Conservation (phyloP, 1,140 invertebrate species). For the Drosophila oshimai region DNA sequence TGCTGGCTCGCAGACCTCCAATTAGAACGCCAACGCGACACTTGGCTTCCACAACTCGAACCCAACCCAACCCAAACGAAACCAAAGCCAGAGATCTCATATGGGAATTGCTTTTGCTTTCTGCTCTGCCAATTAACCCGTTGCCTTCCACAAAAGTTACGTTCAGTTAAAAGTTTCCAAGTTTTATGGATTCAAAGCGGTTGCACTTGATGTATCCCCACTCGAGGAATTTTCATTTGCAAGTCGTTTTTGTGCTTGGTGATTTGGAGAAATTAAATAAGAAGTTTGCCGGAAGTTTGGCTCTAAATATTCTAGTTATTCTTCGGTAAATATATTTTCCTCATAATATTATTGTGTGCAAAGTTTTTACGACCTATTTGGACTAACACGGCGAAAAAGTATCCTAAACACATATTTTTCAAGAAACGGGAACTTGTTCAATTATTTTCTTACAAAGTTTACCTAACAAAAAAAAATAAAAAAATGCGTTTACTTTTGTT, state of each 20-base stretch:
- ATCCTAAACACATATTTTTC: too few relatives aligned
- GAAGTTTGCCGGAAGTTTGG: slow-evolving; percentile 1
- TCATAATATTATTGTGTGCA: not conserved
- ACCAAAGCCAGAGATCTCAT: slow-evolving; percentile 14
- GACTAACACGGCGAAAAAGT: not conserved
- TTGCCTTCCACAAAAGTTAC: slow-evolving; percentile 6
- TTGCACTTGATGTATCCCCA: slow-evolving; percentile 24
- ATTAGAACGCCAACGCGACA: slow-evolving; percentile 59
- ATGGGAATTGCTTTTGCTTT: slow-evolving; percentile 32
- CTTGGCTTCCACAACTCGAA: not conserved
- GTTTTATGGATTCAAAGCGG: slow-evolving; percentile 33
- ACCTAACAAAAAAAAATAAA: too few relatives aligned
- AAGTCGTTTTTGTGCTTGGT: not conserved
- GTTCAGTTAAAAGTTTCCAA: slow-evolving; percentile 9
- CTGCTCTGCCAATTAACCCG: slow-evolving; percentile 39
- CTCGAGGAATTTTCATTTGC: slow-evolving; percentile 3
- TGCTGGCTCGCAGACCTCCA: slow-evolving; percentile 41
- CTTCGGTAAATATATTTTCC: slow-evolving; percentile 5
- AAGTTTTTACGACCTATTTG: slow-evolving; percentile 3
- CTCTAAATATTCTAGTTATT: slow-evolving; percentile 14
- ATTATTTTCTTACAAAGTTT: too few relatives aligned
- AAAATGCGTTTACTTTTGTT: too few relatives aligned
- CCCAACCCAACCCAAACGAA: not conserved
- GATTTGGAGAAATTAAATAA: slow-evolving; percentile 10
- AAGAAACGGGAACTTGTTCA: too few relatives aligned